phyloP scores from a whole-genome alignment of 2,888 invertebrate genomes.

The Macrophya annulata region DNA sequence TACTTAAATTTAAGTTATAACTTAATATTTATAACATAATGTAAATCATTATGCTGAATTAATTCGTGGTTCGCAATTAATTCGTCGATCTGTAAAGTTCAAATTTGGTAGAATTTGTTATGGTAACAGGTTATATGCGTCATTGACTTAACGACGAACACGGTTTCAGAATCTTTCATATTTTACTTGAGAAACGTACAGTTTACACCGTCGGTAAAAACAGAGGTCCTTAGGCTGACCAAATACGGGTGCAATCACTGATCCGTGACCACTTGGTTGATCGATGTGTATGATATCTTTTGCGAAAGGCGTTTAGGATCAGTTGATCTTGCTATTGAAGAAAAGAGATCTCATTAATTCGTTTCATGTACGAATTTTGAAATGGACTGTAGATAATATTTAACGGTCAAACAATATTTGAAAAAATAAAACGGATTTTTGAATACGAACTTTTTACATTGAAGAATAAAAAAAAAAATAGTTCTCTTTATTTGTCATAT shows the following conservation, averaged over 20 bases:
- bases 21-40: background rate
- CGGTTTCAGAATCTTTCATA: background rate
- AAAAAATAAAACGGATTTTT: background rate
- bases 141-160: background rate
- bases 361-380: background rate
- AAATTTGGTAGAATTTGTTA: background rate
- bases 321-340: background rate
- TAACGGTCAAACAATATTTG: background rate
- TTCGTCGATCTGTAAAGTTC: background rate
- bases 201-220: background rate
- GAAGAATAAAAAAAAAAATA: background rate
- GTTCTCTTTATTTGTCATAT: background rate
- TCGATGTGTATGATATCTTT: background rate
- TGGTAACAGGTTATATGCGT: background rate
- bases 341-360: background rate
- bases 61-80: background rate
- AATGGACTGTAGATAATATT: background rate
- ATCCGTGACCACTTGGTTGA: background rate
- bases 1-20: background rate
- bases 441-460: background rate
- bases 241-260: background rate
- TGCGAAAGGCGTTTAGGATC: background rate
- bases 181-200: background rate
- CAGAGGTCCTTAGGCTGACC: background rate
- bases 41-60: background rate